phyloP scores from a whole-genome alignment of 2,888 invertebrate genomes.

The Microchrysa polita region DNA sequence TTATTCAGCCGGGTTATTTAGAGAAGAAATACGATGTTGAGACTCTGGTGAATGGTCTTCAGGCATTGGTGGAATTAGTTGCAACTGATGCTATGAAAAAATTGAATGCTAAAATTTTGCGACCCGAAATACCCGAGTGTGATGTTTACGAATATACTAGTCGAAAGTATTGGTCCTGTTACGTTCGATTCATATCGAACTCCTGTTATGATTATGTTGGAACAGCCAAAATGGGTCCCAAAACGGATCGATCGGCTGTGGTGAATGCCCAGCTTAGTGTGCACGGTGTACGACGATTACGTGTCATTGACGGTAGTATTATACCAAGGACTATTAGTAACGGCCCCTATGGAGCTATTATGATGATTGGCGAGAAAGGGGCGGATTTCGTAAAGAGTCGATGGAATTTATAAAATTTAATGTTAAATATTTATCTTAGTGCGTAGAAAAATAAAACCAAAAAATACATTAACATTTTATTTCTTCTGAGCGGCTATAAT shows the following conservation, averaged over 20 bases:
- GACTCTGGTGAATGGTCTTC: slow-evolving; percentile 63
- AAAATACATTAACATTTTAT: too few relatives aligned
- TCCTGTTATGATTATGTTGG: slow-evolving; percentile 81
- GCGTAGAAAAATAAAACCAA: too few relatives aligned
- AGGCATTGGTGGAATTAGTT: slow-evolving; percentile 61
- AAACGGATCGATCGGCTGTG: slow-evolving; percentile 65
- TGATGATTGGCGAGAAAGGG: slow-evolving; percentile 75
- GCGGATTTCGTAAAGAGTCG: slow-evolving; percentile 71
- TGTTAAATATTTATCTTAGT: too few relatives aligned
- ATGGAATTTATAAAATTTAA: too few relatives aligned
- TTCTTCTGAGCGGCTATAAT: too few relatives aligned
- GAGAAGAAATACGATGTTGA: slow-evolving; percentile 67
- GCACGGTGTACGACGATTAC: slow-evolving; percentile 66
- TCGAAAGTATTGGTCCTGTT: slow-evolving; percentile 84
- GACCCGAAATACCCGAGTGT: slow-evolving; percentile 63
- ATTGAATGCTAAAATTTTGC: slow-evolving; percentile 56
- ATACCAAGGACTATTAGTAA: slow-evolving; percentile 72
- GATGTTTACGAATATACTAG: slow-evolving; percentile 54
- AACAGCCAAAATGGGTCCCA: slow-evolving; percentile 71
- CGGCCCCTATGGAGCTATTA: slow-evolving; percentile 71
- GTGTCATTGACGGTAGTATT: slow-evolving; percentile 74
- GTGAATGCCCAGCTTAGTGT: slow-evolving; percentile 69
- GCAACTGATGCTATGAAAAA: slow-evolving; percentile 63
- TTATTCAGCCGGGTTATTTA: slow-evolving; percentile 73
- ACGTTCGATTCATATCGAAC: slow-evolving; percentile 78